phyloP scores from a whole-genome alignment of 2,113 vertebrate species.

The Hassar affinis region DNA sequence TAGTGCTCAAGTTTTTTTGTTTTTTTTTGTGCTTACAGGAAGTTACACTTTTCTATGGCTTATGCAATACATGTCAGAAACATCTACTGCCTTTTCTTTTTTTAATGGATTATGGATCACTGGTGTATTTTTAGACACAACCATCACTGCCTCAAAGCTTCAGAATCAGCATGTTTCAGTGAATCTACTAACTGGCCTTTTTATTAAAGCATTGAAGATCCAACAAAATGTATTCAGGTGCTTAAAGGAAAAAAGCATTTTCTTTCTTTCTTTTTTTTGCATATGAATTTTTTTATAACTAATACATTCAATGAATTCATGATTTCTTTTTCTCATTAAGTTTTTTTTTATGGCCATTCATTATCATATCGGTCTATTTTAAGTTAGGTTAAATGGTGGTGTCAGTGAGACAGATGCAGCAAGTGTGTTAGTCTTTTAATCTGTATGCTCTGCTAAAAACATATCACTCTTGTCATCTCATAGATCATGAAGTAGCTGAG shows the following conservation, averaged over 20 bases:
- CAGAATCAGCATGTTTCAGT: background rate
- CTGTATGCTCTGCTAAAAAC: background rate
- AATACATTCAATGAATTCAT: background rate
- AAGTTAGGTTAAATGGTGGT: background rate
- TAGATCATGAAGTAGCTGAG: background rate
- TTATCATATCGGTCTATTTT: background rate
- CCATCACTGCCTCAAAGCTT: background rate
- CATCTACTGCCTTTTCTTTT: background rate
- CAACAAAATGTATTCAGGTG: slow-evolving; percentile 19
- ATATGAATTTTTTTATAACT: background rate
- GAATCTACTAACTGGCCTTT: slow-evolving; percentile 42
- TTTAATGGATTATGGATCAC: slow-evolving; percentile 27
- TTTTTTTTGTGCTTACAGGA: slow-evolving; percentile 7
- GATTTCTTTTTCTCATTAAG: background rate
- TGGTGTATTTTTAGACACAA: slow-evolving; percentile 23
- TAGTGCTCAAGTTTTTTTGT: background rate
- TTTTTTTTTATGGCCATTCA: background rate
- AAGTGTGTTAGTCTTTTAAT: background rate
- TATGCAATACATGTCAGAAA: slow-evolving; percentile 15
- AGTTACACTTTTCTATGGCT: background rate
- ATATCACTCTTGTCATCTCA: background rate
- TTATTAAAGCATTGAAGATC: slow-evolving; percentile 38
- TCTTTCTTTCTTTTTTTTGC: background rate
- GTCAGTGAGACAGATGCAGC: background rate
- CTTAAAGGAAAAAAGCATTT: background rate